Evolutionary conservation across 1,140 invertebrate species (phyloP), one percentile per base, ranked within the genome.

Genomic region (Drosophila azteca): DNA sequence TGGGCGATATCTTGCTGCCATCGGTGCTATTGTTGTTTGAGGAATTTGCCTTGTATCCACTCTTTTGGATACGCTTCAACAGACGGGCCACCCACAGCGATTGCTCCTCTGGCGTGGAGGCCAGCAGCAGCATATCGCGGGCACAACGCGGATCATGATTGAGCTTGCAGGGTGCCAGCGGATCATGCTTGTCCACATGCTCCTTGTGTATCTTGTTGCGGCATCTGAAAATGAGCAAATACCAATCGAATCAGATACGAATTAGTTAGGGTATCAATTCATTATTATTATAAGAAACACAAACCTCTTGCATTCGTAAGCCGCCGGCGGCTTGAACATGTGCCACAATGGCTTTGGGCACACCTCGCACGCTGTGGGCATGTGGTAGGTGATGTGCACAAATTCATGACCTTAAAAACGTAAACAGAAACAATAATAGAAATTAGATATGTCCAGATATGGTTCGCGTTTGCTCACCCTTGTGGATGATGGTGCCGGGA

Each of bases 331-430:
- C 91, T 97, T 95, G 91, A 99, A 96, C 95, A 99, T 97, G 92
- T 99, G 96, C 97, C 98, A 99, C 55, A 99, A 94, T 79, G 98
- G 97, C 92, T 98, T 98, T 35, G 97, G 95, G 94, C 98, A 99
- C 53, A 97, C 96, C 93, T 99, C 98, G 93, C 98, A 99, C 66
- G 96, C 96, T 2, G 98, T 99, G 39, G 98, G 98, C 95, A 99
- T 99, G 92, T 99, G 98, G 93, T 97, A 99, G 70, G 96, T 97
- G 79, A 99, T 98, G 78, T 97, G 96, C 63, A 99, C 94, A 85
- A 99, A 97, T 92, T 99, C 98, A 93, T 99, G 98, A 2, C 98
- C 97, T 93, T 20, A 20, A 48, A 6, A 70, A 51, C 9, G n/a
- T 46, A 5, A 15, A 3, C 15, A 39, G 44, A 7, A 60, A 39